Conservation (phyloP, 2,888 invertebrate species). For the Amphipyra berbera region DNA sequence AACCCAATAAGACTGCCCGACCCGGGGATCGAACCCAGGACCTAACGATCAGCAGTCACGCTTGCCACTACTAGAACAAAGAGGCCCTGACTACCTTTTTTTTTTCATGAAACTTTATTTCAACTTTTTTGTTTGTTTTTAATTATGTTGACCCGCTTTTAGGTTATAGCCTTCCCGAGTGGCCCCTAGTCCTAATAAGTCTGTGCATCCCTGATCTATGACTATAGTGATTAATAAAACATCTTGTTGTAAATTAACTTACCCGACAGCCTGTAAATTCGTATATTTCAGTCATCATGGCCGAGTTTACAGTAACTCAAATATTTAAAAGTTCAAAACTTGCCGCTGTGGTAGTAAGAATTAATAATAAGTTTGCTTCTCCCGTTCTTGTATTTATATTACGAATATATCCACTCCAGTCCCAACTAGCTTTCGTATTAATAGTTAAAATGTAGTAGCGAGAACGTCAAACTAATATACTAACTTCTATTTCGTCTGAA, state of each 20-base stretch:
- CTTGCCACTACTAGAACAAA: no score
- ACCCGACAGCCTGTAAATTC: not conserved
- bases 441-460: not conserved
- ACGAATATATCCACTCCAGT: not conserved
- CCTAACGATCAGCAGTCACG: no score
- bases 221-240: not conserved
- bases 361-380: conserved; percentile 19
- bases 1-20: no score
- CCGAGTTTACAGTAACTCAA: conserved; percentile 1
- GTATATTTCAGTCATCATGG: conserved; percentile 1
- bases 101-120: no score
- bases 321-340: conserved; percentile 13
- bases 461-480: not conserved
- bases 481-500: not conserved
- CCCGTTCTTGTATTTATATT: conserved; percentile 17
- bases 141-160: no score
- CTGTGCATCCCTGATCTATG: no score
- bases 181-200: no score
- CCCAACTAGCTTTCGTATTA: not conserved
- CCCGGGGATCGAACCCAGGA: no score
- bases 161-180: no score
- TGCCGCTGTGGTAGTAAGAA: conserved; percentile 5
- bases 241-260: not conserved
- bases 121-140: no score
- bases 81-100: no score